Conservation (phyloP, 2,888 invertebrate genomes). For the Oscheius myriophilus region DNA sequence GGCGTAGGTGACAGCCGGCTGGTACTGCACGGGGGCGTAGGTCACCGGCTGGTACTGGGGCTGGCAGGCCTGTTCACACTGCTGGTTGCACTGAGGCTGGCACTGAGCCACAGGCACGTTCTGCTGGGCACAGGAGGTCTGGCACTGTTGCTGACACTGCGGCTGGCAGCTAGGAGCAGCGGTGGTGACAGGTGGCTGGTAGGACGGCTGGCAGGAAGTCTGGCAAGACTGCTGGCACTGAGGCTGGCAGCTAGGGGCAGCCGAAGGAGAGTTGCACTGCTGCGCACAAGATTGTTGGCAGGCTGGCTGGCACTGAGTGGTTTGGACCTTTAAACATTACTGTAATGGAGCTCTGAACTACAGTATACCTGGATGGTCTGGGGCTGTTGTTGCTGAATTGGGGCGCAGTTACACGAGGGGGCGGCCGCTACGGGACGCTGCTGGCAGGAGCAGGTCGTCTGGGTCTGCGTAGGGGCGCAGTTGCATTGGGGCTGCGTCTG, state of each 20-base stretch:
- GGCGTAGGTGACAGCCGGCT: slow-evolving; percentile 40
- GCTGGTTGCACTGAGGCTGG: slow-evolving; percentile 33
- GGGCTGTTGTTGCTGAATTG: slow-evolving; percentile 37
- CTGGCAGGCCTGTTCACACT: slow-evolving; percentile 27
- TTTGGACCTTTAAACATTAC: slow-evolving; percentile 34
- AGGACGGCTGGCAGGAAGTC: slow-evolving; percentile 34
- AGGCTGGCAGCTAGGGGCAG: slow-evolving; percentile 38
- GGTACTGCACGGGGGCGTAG: slow-evolving; percentile 23
- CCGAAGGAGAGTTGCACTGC: slow-evolving; percentile 39
- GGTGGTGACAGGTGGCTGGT: slow-evolving; percentile 1
- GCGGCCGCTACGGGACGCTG: slow-evolving; percentile 37
- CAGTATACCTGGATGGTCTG: slow-evolving; percentile 28
- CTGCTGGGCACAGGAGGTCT: slow-evolving; percentile 16
- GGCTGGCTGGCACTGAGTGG: slow-evolving; percentile 46
- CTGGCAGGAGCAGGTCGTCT: slow-evolving; percentile 48
- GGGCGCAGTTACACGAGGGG: slow-evolving; percentile 40
- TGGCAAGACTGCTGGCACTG: slow-evolving; percentile 46
- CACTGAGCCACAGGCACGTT: slow-evolving; percentile 30
- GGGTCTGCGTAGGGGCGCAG: slow-evolving; percentile 29
- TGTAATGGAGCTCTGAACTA: not conserved
- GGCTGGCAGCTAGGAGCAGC: slow-evolving; percentile 23
- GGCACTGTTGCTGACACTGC: slow-evolving; percentile 41
- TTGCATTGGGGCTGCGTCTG: slow-evolving; percentile 40
- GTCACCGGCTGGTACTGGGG: slow-evolving; percentile 21
- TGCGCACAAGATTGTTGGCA: slow-evolving; percentile 46